A percentile compares a stretch with the other conserved stretches of the same genome.
These are phyloP conservation scores for Andrena bicolor DNA, from an alignment of 2,888 invertebrate species.

Conservation along the genomic window DNA sequence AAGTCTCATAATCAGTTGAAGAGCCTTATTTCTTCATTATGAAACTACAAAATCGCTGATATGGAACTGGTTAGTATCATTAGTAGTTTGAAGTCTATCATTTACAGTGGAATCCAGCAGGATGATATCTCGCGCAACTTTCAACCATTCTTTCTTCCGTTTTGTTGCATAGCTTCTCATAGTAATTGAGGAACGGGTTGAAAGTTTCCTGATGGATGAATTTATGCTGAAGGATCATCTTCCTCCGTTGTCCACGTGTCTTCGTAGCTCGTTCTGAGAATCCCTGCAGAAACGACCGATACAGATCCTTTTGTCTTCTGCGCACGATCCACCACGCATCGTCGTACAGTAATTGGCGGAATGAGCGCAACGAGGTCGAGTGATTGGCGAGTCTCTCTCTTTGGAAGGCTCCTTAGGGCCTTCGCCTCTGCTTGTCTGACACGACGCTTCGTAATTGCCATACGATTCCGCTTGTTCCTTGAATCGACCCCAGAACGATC, in stretches of 20 bases:
- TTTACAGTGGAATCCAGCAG: not conserved
- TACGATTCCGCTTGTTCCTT: slow-evolving; percentile 31
- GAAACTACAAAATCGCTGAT: not conserved
- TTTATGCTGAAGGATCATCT: not conserved
- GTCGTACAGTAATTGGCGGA: slow-evolving; percentile 78
- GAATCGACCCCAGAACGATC: slow-evolving; percentile 26
- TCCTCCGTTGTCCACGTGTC: not conserved
- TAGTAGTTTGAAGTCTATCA: not conserved
- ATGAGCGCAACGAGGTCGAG: slow-evolving; percentile 81
- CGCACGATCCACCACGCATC: slow-evolving; percentile 60
- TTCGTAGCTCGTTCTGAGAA: slow-evolving; percentile 67
- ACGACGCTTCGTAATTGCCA: slow-evolving; percentile 29
- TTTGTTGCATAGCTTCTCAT: too few relatives aligned
- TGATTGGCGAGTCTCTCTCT: slow-evolving; percentile 76
- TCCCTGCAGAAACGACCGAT: slow-evolving; percentile 61
- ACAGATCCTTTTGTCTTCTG: slow-evolving; percentile 75
- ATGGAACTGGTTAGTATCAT: not conserved
- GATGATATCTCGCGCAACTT: not conserved
- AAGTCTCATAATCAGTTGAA: not conserved
- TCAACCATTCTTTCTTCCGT: too few relatives aligned
- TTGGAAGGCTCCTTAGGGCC: slow-evolving; percentile 53
- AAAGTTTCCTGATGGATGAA: not conserved
- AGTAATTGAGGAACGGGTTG: too few relatives aligned
- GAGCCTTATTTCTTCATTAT: not conserved
- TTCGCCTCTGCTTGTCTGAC: slow-evolving; percentile 33